phyloP scores from a whole-genome alignment of 1,140 invertebrate genomes.

The Anastrepha ludens region DNA sequence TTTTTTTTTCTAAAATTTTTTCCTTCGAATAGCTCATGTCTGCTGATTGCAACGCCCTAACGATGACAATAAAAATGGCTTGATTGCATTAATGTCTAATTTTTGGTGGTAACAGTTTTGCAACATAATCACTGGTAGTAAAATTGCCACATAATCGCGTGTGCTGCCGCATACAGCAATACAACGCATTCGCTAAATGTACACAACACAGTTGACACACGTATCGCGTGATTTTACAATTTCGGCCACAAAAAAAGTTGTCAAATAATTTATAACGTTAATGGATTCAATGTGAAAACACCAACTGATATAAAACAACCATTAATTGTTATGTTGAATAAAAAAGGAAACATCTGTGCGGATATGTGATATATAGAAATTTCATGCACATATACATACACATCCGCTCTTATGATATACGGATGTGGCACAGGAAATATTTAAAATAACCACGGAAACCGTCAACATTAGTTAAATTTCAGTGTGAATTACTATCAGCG shows the following conservation, averaged over 20 bases:
- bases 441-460: neutral
- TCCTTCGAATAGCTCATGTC: neutral
- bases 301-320: neutral
- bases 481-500: neutral
- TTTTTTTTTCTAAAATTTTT: neutral
- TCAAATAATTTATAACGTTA: conserved; percentile 23
- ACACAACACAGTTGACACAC: neutral
- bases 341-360: neutral
- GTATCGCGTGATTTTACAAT: conserved; percentile 24
- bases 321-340: neutral
- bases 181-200: neutral
- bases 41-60: neutral
- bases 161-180: neutral
- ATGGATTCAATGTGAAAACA: neutral
- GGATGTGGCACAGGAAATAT: neutral
- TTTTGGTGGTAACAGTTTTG: conserved; percentile 45
- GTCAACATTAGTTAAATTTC: neutral
- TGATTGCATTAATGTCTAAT: conserved; percentile 46
- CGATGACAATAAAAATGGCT: conserved; percentile 44
- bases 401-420: no score
- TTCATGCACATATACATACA: neutral
- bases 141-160: conserved; percentile 27
- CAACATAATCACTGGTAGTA: conserved; percentile 38
- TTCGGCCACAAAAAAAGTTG: neutral
- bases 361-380: neutral